Base-by-base conservation (phyloP, 2,113 vertebrate species). In the Polyodon spathula region DNA sequence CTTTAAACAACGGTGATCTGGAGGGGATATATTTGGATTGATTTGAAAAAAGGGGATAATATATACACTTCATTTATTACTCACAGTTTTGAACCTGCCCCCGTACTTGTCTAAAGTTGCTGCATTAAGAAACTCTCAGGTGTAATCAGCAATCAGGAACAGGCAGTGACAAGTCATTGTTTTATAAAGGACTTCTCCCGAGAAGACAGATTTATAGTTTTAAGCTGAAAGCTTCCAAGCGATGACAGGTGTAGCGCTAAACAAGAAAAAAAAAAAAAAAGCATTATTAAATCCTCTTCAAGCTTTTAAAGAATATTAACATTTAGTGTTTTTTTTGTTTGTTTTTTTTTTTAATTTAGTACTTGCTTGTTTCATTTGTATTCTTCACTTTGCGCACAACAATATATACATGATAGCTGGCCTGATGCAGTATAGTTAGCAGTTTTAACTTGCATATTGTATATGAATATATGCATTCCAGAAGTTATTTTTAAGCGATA, bases 131-230 rank as follows among this genome's bases (percentile, higher is more conserved):
- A 74, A 74, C 70, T 70, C 71, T 11, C 59, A 76, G 73, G 75
- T 72, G 72, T 76, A 82, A 83, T 84, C 77, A 77, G 71, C 66
- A 71, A 79, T 77, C 71, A 77, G 72, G 79, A 75, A 78, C 70
- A 69, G 75, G 73, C 80, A 82, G 69, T 63, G 10, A 54, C 67
- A 72, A 60, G 77, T 79, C 76, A 66, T 55, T 16, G 15, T 66
- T 70, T 77, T 69, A 72, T 68, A 65, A 74, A 79, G 68, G 62
- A 66, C 67, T 71, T 74, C 69, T 76, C 70, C 63, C 4, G 54
- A 77, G 68, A 61, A 65, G 61, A 59, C 54, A 75, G 68, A 81
- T 80, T 80, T 81, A 82, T 63, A 54, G 58, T 73, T 57, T 27
- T 4, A 6, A 68, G 60, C 61, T n/a, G 40, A 58, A 66, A 56